Base-by-base conservation (phyloP, 1,140 invertebrate species). In the Patella vulgata region DNA sequence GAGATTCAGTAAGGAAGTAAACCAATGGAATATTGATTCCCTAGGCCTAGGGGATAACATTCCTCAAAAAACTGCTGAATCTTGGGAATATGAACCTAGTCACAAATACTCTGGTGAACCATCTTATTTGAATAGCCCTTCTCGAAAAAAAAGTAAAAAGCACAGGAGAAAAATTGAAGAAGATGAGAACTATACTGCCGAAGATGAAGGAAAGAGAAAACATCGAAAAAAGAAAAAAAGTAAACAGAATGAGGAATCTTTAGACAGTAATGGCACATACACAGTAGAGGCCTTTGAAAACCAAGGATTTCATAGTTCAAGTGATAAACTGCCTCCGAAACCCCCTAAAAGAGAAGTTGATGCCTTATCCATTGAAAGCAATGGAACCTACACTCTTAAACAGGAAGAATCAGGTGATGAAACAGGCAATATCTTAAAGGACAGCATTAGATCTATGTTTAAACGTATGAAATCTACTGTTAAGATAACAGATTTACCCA, bases 51-150 rank as follows among this genome's bases (percentile, higher is more conserved):
- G 48, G 27, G 55, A 46, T 14, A 19, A 54, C 17, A 61, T 66
- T 51, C 66, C 64, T 33, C 64, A 63, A 48, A 25, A 57, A 23
- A 64, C 58, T 9, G 64, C 61, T 48, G 61, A 56, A 39, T 47
- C 42, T 39, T n/a, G n/a, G n/a, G n/a, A n/a, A n/a, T n/a, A n/a
- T n/a, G n/a, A n/a, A n/a, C n/a, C n/a, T n/a, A n/a, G n/a, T n/a
- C n/a, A n/a, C n/a, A n/a, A n/a, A n/a, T n/a, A n/a, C n/a, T 64
- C 67, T 17, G 63, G 63, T 31, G 68, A 60, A 12, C 62, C 62
- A 53, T 23, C 42, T 40, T 58, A 63, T 31, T 57, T 53, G 40
- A 36, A 48, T 31, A 47, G 59, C 19, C 39, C 27, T 43, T 40
- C 56, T 44, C 60, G 33, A 30, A 68, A 59, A 42, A 25, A 58